Evolutionary conservation across 2,888 invertebrate genomes (phyloP).

Genomic region (Melieria crassipennis): DNA sequence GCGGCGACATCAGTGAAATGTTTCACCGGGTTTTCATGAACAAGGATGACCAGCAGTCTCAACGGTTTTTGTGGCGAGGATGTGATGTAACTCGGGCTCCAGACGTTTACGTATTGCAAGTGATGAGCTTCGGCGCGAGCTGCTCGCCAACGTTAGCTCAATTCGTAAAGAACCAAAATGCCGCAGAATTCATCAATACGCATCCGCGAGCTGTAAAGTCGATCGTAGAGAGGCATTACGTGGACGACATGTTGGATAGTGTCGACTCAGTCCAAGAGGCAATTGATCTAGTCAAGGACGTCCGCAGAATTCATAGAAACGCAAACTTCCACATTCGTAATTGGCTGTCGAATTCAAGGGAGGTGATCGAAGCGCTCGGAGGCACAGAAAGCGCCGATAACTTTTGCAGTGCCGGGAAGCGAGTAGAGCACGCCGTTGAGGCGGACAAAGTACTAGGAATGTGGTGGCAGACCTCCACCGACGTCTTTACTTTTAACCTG

Average conservation of each 20-base stretch:
- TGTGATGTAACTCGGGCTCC: slow-evolving; percentile 32
- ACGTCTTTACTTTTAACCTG: slow-evolving; percentile 37
- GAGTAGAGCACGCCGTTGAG: slow-evolving; percentile 26
- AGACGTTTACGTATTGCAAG: slow-evolving; percentile 38
- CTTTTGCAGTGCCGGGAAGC: slow-evolving; percentile 22
- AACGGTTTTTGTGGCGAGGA: slow-evolving; percentile 52
- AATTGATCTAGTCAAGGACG: slow-evolving; percentile 32
- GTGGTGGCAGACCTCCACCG: slow-evolving; percentile 41
- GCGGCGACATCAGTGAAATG: slow-evolving; percentile 49
- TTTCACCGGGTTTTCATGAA: slow-evolving; percentile 48
- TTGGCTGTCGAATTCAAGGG: not conserved
- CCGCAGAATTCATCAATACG: slow-evolving; percentile 27
- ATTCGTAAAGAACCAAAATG: slow-evolving; percentile 21
- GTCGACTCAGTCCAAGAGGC: slow-evolving; percentile 43
- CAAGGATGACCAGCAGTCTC: slow-evolving; percentile 49
- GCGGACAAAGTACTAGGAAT: slow-evolving; percentile 39
- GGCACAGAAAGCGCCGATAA: slow-evolving; percentile 32
- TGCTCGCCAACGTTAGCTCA: slow-evolving; percentile 9
- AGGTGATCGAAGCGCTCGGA: slow-evolving; percentile 5
- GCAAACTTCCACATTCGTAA: slow-evolving; percentile 3
- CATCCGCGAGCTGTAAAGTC: slow-evolving; percentile 39
- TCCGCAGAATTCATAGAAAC: slow-evolving; percentile 14
- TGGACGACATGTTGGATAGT: slow-evolving; percentile 44
- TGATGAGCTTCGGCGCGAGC: slow-evolving; percentile 21
- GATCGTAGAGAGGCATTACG: slow-evolving; percentile 44